A percentile compares a stretch with the other conserved stretches of the same genome.
Evolutionary conservation across 2,797 vertebrate species (phyloP).

Genomic region (Hydrocynus forskahlii): DNA sequence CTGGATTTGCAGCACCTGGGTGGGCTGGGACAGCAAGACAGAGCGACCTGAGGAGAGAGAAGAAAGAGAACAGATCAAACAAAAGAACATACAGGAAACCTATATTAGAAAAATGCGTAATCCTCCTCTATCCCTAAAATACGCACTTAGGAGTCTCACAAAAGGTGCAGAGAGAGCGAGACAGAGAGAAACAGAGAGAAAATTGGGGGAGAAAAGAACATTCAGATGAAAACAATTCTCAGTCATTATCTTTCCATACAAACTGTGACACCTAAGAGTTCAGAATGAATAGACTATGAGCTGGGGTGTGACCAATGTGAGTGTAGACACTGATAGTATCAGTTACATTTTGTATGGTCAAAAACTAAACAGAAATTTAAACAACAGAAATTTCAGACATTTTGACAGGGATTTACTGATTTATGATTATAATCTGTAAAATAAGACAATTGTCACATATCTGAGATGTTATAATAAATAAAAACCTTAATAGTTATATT

Average conservation of each 20-base stretch:
- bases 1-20: conserved; percentile 86
- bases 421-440: too few species aligned
- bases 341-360: background rate
- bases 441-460: too few species aligned
- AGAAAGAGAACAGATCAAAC: background rate
- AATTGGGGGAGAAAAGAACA: background rate
- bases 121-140: background rate
- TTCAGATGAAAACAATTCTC: background rate
- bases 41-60: conserved; percentile 75
- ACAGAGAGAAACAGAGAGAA: background rate
- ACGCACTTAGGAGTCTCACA: background rate
- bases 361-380: too few species aligned
- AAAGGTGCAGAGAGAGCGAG: background rate
- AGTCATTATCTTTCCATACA: background rate
- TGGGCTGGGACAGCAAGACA: conserved; percentile 82
- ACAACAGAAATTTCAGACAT: too few species aligned
- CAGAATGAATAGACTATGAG: background rate
- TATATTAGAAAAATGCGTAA: background rate
- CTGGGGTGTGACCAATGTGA: too few species aligned
- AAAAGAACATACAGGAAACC: background rate
- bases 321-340: background rate
- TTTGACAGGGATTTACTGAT: too few species aligned
- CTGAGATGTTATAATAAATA: too few species aligned
- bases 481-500: too few species aligned
- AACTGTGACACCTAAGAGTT: background rate